Evolutionary conservation across 2,888 invertebrate species (phyloP), one percentile per base, ranked within the genome.

Genomic region (Orchestes rusci): DNA sequence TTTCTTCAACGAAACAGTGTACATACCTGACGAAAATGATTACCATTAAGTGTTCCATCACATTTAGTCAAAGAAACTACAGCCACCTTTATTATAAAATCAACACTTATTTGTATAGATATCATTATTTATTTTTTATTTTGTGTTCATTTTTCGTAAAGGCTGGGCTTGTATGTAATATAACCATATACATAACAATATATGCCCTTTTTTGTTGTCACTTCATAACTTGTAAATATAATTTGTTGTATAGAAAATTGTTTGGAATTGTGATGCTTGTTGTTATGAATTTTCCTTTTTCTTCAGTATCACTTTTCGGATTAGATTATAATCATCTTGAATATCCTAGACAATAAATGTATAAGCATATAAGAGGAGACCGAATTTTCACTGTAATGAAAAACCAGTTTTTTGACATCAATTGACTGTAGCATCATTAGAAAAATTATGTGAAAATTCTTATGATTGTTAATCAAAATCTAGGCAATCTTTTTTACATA

Each of bases 171-270:
- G 43, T 43, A 43, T 67, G 67, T 67, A 66, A 61, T 62, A 67
- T 67, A 67, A 67, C 67, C 65, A 66, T 67, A 66, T 66, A 66
- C 57, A 66, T 65, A 65, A 59, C 18, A 15, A 49, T 52, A 48
- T 53, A 56, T 52, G 52, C 52, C 53, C 50, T 49, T 56, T 30
- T 52, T 52, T 54, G 47, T 51, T 49, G 53, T 57, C 45, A 46
- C 45, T 53, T 51, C 45, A 43, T 42, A 12, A 39, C 15, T 39
- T 33, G 55, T 59, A 56, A 39, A 43, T 47, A 43, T 39, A n/a
- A n/a, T 45, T 45, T 45, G 23, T 23, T 23, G 23, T 23, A 23
- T 5, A 10, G 10, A 23, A 7, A 23, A 23, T 5, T 23, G 23
- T 23, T 23, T 23, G 10, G 10, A 23, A 7, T 39, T 42, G 39